A percentile compares a stretch with the other conserved stretches of the same genome.
phyloP scores from a whole-genome alignment of 1,140 invertebrate species.

The Bombus vancouverensis region DNA sequence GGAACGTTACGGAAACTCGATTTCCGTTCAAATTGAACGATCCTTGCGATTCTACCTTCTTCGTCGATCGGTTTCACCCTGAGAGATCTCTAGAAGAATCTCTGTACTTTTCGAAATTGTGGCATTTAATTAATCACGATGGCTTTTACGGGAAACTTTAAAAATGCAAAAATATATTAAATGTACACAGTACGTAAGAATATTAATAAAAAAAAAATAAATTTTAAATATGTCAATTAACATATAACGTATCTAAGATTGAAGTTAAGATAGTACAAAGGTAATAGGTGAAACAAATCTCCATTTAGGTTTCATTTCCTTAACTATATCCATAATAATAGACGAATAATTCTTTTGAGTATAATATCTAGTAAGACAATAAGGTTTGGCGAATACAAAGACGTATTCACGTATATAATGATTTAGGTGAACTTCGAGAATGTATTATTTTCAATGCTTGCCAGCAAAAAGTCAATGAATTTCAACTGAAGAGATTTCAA shows the following conservation, averaged over 20 bases:
- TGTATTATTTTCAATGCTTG: not conserved
- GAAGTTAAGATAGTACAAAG: too few relatives aligned
- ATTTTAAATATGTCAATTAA: too few relatives aligned
- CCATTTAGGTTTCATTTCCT: too few relatives aligned
- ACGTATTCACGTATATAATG: not conserved
- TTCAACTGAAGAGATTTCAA: not conserved
- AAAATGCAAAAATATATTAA: too few relatives aligned
- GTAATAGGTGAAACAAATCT: too few relatives aligned
- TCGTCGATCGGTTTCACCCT: not conserved
- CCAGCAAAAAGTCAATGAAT: not conserved
- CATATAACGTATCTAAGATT: too few relatives aligned
- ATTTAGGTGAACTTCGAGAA: not conserved
- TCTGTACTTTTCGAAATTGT: not conserved
- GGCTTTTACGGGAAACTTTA: not conserved
- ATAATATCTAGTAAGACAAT: not conserved
- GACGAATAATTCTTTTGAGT: not conserved
- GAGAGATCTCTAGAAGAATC: not conserved
- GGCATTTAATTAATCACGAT: not conserved
- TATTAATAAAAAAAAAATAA: too few relatives aligned
- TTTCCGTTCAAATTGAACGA: conserved; percentile 4
- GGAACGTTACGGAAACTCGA: not conserved
- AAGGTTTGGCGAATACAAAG: not conserved
- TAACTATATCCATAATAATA: too few relatives aligned
- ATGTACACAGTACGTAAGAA: too few relatives aligned
- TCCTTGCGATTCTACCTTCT: not conserved